Conservation (phyloP, 1,140 invertebrate species). For the Eueides isabella region DNA sequence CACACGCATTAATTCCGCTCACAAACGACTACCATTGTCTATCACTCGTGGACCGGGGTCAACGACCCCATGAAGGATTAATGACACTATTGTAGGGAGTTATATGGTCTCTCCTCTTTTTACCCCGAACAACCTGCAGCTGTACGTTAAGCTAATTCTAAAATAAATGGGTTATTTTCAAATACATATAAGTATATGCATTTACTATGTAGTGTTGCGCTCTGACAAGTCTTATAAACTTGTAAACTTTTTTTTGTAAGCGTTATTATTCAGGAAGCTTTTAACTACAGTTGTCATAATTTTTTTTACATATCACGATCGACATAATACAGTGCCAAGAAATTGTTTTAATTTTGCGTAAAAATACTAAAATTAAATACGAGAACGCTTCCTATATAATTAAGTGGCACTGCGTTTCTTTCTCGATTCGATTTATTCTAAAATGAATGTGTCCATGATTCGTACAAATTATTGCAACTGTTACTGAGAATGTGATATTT, state of each 20-base stretch:
- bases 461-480: background rate
- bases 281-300: constrained; percentile 26
- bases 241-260: constrained; percentile 36
- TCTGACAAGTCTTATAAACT: constrained; percentile 25
- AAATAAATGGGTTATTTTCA: constrained; percentile 22
- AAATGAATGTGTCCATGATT: background rate
- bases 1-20: constrained; percentile 78
- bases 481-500: background rate
- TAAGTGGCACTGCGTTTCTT: constrained; percentile 31
- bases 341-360: constrained; percentile 32
- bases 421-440: constrained; percentile 13
- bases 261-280: constrained; percentile 42
- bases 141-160: constrained; percentile 27
- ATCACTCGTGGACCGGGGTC: constrained; percentile 68
- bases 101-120: constrained; percentile 58
- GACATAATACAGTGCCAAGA: constrained; percentile 13
- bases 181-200: background rate
- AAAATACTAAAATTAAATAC: constrained; percentile 29
- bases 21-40: constrained; percentile 79
- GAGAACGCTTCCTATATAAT: constrained; percentile 34
- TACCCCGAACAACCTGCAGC: constrained; percentile 54
- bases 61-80: constrained; percentile 75
- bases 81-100: constrained; percentile 73
- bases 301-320: constrained; percentile 26
- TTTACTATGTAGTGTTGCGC: constrained; percentile 22